A percentile compares a stretch with the other conserved stretches of the same genome.
Evolutionary conservation across 2,797 vertebrate genomes (phyloP).

Genomic region (Tachyglossus aculeatus): DNA sequence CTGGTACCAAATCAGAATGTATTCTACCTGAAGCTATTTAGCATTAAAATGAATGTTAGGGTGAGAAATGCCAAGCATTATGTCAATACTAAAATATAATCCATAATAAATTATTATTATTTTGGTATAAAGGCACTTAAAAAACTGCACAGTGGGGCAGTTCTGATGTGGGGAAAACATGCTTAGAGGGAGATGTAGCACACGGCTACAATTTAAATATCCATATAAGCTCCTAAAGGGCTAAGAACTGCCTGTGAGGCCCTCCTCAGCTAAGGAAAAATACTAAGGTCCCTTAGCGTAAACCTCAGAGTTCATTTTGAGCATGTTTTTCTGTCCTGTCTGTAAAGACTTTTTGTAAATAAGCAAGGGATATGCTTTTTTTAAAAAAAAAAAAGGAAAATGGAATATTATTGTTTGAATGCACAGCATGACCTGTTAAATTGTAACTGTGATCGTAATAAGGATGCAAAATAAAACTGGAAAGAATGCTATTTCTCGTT

Average conservation of each 20-base stretch:
- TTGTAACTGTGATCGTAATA: slow-evolving; percentile 63
- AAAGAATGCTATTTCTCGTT: slow-evolving; percentile 5
- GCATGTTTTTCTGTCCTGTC: slow-evolving; percentile 58
- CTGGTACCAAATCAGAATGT: slow-evolving; percentile 37
- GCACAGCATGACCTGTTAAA: slow-evolving; percentile 65
- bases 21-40: slow-evolving; percentile 38
- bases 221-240: too few species aligned
- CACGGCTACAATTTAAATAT: slow-evolving; percentile 1
- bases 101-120: slow-evolving; percentile 53
- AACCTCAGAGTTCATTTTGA: slow-evolving; percentile 53
- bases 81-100: slow-evolving; percentile 37
- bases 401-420: slow-evolving; percentile 60
- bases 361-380: slow-evolving; percentile 54
- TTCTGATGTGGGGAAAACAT: slow-evolving; percentile 37
- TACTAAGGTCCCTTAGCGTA: slow-evolving; percentile 46
- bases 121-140: slow-evolving; percentile 61
- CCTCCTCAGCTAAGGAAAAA: too few species aligned
- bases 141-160: slow-evolving; percentile 49
- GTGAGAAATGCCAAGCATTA: slow-evolving; percentile 33
- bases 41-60: slow-evolving; percentile 38
- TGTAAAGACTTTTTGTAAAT: slow-evolving; percentile 64
- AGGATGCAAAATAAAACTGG: slow-evolving; percentile 73
- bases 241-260: too few species aligned
- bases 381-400: slow-evolving; percentile 35
- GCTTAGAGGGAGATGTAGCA: slow-evolving; percentile 4